Evolutionary conservation across 2,797 vertebrate species (phyloP), one percentile per base, ranked within the genome.

Genomic region (Taeniopygia guttata): DNA sequence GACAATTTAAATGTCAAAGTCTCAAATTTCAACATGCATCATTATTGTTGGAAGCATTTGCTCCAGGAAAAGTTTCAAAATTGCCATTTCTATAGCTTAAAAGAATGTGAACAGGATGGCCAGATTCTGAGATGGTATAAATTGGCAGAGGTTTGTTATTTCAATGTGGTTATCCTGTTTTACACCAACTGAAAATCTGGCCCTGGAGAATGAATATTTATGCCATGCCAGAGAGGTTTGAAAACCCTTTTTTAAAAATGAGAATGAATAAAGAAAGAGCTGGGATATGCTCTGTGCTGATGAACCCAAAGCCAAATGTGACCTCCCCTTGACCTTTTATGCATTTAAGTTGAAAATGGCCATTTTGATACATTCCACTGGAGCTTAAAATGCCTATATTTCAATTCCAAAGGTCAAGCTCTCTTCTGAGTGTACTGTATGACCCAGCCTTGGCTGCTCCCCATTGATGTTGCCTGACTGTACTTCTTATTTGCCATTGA

Each of bases 331-430:
- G 96, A 97, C 95, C 97, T 97, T 96, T 95, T 82, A 87, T 94
- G 84, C 82, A 91, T 96, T 97, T 96, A 86, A 93, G 91, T 95
- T 74, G 83, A 96, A 94, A 97, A 97, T 93, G 95, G 62, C 89
- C 86, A 84, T 92, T 97, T 86, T 93, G 94, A 92, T 97, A 93
- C 95, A 97, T 97, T 97, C 95, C 97, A 96, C 89, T 96, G 94
- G 93, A 96, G 96, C 97, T 97, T 97, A 97, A 97, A 97, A 96
- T 96, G 95, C 93, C 93, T 96, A 90, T 94, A 96, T 97, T 97
- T 96, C 95, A 96, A 85, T 97, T 95, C 74, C 91, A 97, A 95
- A 97, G 95, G 96, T 97, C 92, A 94, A 82, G 52, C 91, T 96
- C 82, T 94, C 73, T 92, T 90, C 81, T 93, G 83, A 78, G 86